Conservation (phyloP, 1,140 invertebrate genomes). For the Brachionus calyciflorus region DNA sequence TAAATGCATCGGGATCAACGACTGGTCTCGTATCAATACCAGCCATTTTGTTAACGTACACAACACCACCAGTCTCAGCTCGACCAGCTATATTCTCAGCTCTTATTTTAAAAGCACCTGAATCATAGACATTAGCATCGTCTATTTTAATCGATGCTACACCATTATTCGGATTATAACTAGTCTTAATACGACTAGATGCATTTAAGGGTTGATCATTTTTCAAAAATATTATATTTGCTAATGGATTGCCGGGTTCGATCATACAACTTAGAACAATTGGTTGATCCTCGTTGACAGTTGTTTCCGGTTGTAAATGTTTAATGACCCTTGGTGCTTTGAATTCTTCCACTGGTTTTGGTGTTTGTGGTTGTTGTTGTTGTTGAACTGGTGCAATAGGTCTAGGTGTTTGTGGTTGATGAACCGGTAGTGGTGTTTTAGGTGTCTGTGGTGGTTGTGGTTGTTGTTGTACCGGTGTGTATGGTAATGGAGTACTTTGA, state of each 20-base stretch:
- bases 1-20: conserved; percentile 37
- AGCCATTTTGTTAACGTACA: conserved; percentile 5
- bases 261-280: conserved; percentile 43
- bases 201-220: conserved; percentile 37
- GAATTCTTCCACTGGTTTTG: not conserved
- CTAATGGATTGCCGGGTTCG: conserved; percentile 13
- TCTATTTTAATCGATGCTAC: not conserved
- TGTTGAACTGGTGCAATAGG: no score
- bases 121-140: conserved; percentile 25
- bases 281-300: conserved; percentile 26
- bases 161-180: conserved; percentile 42
- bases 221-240: conserved; percentile 22
- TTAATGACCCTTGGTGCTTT: conserved; percentile 25
- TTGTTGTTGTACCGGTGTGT: no score
- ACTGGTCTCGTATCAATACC: conserved; percentile 31
- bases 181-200: conserved; percentile 24
- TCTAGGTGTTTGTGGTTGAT: not conserved
- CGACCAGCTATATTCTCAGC: conserved; percentile 23
- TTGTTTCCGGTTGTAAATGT: conserved; percentile 32
- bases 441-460: not conserved
- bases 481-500: no score
- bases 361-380: not conserved
- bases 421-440: not conserved
- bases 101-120: not conserved
- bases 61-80: conserved; percentile 16